Evolutionary conservation across 2,113 vertebrate species (phyloP).

Genomic region (Saccopteryx bilineata): DNA sequence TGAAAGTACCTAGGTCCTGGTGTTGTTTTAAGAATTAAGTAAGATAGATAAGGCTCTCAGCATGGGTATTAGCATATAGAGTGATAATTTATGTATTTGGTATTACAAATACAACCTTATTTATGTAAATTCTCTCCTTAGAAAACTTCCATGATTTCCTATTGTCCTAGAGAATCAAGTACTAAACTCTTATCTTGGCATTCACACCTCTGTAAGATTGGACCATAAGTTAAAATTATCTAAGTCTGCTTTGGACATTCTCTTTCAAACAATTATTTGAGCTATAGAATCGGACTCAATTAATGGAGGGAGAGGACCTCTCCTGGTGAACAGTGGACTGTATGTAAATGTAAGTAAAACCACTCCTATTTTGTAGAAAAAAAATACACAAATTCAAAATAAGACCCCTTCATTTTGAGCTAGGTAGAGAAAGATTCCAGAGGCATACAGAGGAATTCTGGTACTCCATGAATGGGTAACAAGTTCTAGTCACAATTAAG

Average conservation of each 20-base stretch:
- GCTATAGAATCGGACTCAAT: background rate
- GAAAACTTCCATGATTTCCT: slow-evolving; percentile 29
- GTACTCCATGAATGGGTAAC: background rate
- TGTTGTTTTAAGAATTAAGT: background rate
- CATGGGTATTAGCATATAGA: background rate
- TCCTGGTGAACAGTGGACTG: background rate
- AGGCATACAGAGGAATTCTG: background rate
- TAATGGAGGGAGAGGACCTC: background rate
- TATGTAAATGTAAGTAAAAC: slow-evolving; percentile 34
- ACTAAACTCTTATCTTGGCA: slow-evolving; percentile 38
- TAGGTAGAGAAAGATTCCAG: background rate
- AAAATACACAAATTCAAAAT: slow-evolving; percentile 23
- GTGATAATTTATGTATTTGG: slow-evolving; percentile 36
- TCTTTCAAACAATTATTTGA: slow-evolving; percentile 35
- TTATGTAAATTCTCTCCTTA: slow-evolving; percentile 5
- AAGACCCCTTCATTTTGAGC: slow-evolving; percentile 12
- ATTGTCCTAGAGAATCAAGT: slow-evolving; percentile 5
- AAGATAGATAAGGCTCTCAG: background rate
- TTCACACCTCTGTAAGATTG: slow-evolving; percentile 15
- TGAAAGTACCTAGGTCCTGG: background rate
- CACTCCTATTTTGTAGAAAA: slow-evolving; percentile 19
- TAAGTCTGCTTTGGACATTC: background rate
- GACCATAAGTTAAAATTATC: slow-evolving; percentile 26
- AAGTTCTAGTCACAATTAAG: slow-evolving; percentile 16
- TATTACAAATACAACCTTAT: background rate